These are phyloP conservation scores for Drosophila kambysellisi DNA, from an alignment of 2,888 invertebrate species.

Conservation along the genomic window DNA sequence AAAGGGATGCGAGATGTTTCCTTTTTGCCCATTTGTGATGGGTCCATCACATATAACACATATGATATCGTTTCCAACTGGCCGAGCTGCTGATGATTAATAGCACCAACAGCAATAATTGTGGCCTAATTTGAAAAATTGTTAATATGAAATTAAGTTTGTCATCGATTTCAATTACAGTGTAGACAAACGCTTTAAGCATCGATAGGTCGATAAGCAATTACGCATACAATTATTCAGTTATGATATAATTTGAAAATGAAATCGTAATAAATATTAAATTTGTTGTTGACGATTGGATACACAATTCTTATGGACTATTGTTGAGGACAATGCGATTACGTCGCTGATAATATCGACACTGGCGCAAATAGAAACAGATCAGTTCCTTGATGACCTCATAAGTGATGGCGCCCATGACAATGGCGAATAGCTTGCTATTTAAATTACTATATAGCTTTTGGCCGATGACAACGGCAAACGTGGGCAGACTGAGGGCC, in stretches of 20 bases:
- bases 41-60: too few species aligned
- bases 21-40: neutral
- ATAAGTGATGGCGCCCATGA: constrained; percentile 63
- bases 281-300: neutral
- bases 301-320: constrained; percentile 17
- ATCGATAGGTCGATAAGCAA: neutral
- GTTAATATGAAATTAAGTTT: neutral
- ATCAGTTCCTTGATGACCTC: constrained; percentile 55
- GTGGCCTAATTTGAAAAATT: neutral
- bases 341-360: constrained; percentile 38
- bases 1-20: neutral
- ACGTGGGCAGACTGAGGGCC: constrained; percentile 60
- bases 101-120: neutral
- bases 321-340: constrained; percentile 47
- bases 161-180: neutral
- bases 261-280: neutral
- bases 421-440: constrained; percentile 33
- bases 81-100: neutral
- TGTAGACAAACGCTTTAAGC: neutral
- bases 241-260: neutral
- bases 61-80: neutral
- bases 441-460: constrained; percentile 34
- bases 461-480: constrained; percentile 49
- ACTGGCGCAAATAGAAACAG: constrained; percentile 52
- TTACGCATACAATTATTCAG: neutral